These are phyloP conservation scores for Noctua pronuba DNA, from an alignment of 2,888 invertebrate genomes.

Conservation along the genomic window DNA sequence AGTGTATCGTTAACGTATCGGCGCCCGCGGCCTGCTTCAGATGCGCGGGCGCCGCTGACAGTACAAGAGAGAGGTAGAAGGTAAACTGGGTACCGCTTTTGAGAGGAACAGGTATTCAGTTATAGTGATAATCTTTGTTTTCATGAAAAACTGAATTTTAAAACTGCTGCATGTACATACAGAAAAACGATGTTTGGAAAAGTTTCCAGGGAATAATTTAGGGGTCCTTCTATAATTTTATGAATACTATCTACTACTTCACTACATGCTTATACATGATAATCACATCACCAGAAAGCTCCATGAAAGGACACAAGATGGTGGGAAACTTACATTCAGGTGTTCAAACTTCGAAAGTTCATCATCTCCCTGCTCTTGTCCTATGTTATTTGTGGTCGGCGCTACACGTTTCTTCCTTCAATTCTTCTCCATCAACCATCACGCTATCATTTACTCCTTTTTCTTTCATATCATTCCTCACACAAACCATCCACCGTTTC, in stretches of 20 bases:
- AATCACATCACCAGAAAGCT: neutral
- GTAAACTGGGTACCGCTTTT: neutral
- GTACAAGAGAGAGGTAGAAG: conserved; percentile 26
- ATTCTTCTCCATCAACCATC: no score
- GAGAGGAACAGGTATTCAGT: neutral
- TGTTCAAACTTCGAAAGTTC: neutral
- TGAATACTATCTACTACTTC: no score
- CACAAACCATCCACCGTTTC: no score
- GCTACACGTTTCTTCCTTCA: no score
- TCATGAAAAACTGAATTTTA: neutral
- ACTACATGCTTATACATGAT: no score
- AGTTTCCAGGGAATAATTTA: neutral
- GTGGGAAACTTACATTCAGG: no score
- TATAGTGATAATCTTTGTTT: neutral
- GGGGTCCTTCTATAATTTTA: neutral
- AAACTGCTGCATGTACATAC: neutral
- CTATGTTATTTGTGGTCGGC: no score
- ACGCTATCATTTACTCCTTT: no score
- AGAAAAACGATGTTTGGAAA: neutral
- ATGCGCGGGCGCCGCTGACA: conserved; percentile 60
- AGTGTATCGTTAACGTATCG: conserved; percentile 64
- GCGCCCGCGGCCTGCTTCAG: conserved; percentile 66
- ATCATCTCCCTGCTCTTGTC: no score
- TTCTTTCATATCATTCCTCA: no score
- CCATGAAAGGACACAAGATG: neutral